Evolutionary conservation across 2,113 vertebrate genomes (phyloP).

Genomic region (Hemiscyllium ocellatum): DNA sequence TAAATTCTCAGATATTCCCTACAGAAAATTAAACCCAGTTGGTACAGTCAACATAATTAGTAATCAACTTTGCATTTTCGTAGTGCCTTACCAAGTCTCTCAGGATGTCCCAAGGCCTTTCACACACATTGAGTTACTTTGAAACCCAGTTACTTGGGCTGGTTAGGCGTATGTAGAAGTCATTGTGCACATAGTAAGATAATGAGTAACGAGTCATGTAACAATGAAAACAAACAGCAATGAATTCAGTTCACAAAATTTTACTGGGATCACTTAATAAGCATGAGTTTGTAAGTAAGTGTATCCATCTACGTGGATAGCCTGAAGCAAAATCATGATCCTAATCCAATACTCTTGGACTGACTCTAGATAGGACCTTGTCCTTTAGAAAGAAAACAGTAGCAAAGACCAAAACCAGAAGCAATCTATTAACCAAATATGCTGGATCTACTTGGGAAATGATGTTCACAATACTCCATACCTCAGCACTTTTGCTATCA

Average conservation of each 20-base stretch:
- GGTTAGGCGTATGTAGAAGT: neutral
- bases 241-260: neutral
- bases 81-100: neutral
- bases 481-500: too few species aligned
- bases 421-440: too few species aligned
- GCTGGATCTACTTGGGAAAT: too few species aligned
- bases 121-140: neutral
- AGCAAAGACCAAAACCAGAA: too few species aligned
- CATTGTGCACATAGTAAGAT: neutral
- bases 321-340: too few species aligned
- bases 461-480: too few species aligned
- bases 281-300: neutral
- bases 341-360: too few species aligned
- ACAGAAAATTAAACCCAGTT: conserved; percentile 4
- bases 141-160: neutral
- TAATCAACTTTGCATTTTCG: neutral
- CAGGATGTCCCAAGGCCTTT: neutral
- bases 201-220: neutral
- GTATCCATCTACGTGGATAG: too few species aligned
- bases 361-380: too few species aligned
- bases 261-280: neutral
- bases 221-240: neutral
- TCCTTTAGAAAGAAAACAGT: too few species aligned
- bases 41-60: neutral
- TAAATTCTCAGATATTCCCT: neutral